Conservation (phyloP, 2,113 vertebrate species). For the Nansenia antarctica region DNA sequence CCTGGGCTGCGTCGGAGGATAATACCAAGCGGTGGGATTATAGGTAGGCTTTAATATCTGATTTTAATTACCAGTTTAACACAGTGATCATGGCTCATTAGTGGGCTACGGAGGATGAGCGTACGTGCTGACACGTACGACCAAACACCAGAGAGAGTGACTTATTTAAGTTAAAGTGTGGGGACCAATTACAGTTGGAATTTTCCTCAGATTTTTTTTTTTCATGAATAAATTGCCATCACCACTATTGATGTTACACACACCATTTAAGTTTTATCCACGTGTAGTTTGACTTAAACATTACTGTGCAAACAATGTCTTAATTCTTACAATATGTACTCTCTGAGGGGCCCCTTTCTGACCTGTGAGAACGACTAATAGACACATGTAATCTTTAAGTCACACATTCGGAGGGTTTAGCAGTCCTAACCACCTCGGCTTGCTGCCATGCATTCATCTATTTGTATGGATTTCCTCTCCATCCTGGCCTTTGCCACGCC, state of each 20-base stretch:
- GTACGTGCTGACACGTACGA: conserved; percentile 26
- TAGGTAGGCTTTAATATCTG: conserved; percentile 76
- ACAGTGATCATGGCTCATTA: conserved; percentile 77
- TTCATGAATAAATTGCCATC: too few relatives aligned
- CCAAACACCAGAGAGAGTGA: conserved; percentile 35
- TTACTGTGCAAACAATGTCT: neutral
- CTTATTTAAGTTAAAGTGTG: too few relatives aligned
- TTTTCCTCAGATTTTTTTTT: too few relatives aligned
- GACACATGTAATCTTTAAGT: conserved; percentile 12
- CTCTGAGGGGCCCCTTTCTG: too few relatives aligned
- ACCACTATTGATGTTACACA: too few relatives aligned
- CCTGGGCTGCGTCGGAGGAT: conserved; percentile 30
- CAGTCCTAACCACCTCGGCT: conserved; percentile 5
- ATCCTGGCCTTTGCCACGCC: conserved; percentile 44
- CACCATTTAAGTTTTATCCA: too few relatives aligned
- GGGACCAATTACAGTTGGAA: too few relatives aligned
- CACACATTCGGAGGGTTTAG: conserved; percentile 12
- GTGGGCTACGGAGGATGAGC: conserved; percentile 58
- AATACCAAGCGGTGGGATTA: conserved; percentile 66
- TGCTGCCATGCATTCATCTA: conserved; percentile 42
- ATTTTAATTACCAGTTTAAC: conserved; percentile 79
- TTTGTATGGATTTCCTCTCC: conserved; percentile 39
- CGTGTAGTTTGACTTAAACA: too few relatives aligned
- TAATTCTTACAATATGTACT: too few relatives aligned
- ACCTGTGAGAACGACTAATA: neutral